These are phyloP conservation scores for Hydrochoerus hydrochaeris DNA, from an alignment of 2,113 vertebrate species.

Conservation along the genomic window DNA sequence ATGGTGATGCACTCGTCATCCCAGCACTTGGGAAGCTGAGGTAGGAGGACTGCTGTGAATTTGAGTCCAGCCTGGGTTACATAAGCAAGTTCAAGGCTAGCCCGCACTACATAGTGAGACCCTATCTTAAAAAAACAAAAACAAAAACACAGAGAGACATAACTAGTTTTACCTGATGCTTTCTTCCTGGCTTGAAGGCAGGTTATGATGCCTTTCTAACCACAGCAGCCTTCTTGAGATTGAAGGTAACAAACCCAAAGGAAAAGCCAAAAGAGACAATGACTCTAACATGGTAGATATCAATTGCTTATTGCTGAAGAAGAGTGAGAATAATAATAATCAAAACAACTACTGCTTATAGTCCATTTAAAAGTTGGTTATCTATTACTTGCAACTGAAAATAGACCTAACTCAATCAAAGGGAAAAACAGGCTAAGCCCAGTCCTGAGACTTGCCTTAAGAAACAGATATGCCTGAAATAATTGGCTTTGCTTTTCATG, in stretches of 20 bases:
- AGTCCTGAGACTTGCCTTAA: neutral
- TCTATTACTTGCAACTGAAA: constrained; percentile 17
- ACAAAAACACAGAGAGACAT: neutral
- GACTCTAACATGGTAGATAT: neutral
- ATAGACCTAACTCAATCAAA: neutral
- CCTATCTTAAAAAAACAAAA: neutral
- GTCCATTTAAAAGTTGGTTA: neutral
- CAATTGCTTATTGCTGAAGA: neutral
- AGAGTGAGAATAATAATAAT: neutral
- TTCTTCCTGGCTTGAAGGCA: neutral
- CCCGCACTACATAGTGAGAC: neutral
- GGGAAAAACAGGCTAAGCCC: neutral
- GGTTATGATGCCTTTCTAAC: neutral
- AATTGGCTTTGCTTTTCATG: neutral
- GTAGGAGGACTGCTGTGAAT: neutral
- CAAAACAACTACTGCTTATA: neutral
- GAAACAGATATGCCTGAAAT: neutral
- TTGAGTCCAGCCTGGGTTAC: neutral
- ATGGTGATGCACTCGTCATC: neutral
- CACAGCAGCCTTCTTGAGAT: neutral
- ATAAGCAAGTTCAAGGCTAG: neutral
- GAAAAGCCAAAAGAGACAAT: neutral
- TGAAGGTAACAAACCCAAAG: neutral
- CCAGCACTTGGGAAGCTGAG: neutral
- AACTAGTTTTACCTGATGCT: too few relatives aligned